These are phyloP conservation scores for Leptopilina boulardi DNA, from an alignment of 1,140 invertebrate species.

Conservation along the genomic window DNA sequence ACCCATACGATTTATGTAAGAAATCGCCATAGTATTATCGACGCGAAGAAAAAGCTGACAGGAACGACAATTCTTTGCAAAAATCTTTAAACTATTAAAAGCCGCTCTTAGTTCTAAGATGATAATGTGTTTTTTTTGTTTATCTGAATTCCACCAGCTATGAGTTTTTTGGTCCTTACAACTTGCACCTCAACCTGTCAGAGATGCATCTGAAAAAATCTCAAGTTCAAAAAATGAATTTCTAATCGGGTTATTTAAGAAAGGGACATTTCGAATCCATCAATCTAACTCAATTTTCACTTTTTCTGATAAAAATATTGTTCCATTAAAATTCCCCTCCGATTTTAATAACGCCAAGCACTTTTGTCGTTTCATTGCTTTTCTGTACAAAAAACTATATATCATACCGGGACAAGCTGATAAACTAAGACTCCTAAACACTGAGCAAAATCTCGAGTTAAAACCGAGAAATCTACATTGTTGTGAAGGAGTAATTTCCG, in stretches of 20 bases:
- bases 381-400: constrained; percentile 25
- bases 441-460: neutral
- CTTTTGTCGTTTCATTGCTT: constrained; percentile 15
- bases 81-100: neutral
- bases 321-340: neutral
- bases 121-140: neutral
- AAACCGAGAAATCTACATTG: neutral
- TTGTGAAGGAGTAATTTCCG: neutral
- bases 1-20: constrained; percentile 30
- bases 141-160: constrained; percentile 6
- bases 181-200: constrained; percentile 8
- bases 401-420: constrained; percentile 16
- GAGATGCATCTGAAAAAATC: constrained; percentile 31
- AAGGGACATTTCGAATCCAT: neutral
- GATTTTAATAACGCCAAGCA: neutral
- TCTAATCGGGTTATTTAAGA: neutral
- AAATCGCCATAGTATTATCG: constrained; percentile 34
- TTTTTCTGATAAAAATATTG: too few species aligned
- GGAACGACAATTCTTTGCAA: neutral
- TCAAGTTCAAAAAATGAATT: neutral
- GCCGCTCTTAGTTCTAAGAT: constrained; percentile 13
- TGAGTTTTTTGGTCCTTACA: neutral
- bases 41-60: neutral
- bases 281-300: neutral
- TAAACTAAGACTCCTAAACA: constrained; percentile 3